These are phyloP conservation scores for Heliconius eleuchia DNA, from an alignment of 1,140 invertebrate genomes.

Conservation along the genomic window DNA sequence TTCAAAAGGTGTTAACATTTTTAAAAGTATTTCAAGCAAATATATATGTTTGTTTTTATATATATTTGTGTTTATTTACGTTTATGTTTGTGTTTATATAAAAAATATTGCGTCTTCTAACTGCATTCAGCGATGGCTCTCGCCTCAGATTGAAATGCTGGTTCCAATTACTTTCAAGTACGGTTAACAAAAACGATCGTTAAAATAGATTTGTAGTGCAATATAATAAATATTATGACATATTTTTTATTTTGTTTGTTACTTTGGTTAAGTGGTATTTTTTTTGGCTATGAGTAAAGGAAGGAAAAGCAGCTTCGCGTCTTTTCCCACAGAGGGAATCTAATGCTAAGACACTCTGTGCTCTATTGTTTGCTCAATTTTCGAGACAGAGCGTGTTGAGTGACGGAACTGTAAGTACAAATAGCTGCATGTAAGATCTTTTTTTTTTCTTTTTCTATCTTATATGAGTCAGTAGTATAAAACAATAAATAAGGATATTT, in stretches of 20 bases:
- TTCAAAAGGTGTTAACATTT: neutral
- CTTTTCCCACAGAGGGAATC: no score
- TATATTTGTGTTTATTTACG: neutral
- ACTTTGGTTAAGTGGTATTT: no score
- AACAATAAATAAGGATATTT: no score
- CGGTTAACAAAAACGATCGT: slow-evolving; percentile 9
- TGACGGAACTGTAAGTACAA: no score
- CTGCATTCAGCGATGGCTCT: neutral
- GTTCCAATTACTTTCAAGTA: slow-evolving; percentile 7
- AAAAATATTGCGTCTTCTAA: slow-evolving; percentile 4
- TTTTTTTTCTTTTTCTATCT: no score
- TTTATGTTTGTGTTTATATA: neutral
- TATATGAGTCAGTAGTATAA: no score
- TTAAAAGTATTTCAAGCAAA: neutral
- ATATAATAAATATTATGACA: neutral
- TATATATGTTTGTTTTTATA: neutral
- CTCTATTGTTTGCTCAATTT: no score
- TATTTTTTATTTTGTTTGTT: neutral
- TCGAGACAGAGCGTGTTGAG: no score
- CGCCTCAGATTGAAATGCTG: slow-evolving; percentile 10
- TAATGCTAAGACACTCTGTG: no score
- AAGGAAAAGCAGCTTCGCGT: no score
- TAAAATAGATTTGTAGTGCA: slow-evolving; percentile 6
- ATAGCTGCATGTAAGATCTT: no score
- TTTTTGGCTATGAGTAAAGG: no score